Base-by-base conservation (phyloP, 2,888 invertebrate genomes). In the Gibbula magus region DNA sequence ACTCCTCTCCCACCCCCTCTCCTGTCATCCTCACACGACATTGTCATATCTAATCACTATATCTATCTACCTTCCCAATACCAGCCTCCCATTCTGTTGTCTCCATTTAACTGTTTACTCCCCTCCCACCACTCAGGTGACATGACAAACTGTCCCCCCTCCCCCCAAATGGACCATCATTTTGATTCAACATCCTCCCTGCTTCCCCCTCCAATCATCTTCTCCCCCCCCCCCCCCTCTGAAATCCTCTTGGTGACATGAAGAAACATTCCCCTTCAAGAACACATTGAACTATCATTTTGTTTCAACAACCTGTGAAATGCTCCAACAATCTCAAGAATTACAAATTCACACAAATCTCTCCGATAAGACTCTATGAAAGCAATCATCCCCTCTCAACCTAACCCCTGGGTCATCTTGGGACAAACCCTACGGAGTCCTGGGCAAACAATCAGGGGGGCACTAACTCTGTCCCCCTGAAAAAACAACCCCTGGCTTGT, bases 331-430 rank as follows among this genome's bases (percentile, higher is more conserved):
- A 70, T 70, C 70, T n/a, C 39, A 70, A 70, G 70, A 70, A 70
- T 70, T 70, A 70, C 70, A 70, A 70, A 70, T 70, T 70, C 35
- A 70, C 70, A 70, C 70, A 70, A 70, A 70, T 70, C 70, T 25
- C 70, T 35, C 70, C 35, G 35, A 32, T 70, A 70, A 70, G 70
- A 70, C 70, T 35, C 10, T 56, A 32, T 70, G 35, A 70, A 35
- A 70, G 70, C 70, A 32, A 70, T 70, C 70, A 32, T 39, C 70
- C 70, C 39, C 35, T 35, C 67, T 67, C 70, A 39, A 39, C 29
- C 10, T n/a, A 16, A 18, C 61, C 29, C 61, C 61, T 25, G 70
- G 70, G 70, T 35, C 70, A 70, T 35, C 35, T 35, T 2, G 35
- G 39, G 70, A 32, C 70, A 70, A 70, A 70, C 70, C 70, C 39